phyloP scores from a whole-genome alignment of 2,888 invertebrate genomes.

The Synanthedon myopaeformis region DNA sequence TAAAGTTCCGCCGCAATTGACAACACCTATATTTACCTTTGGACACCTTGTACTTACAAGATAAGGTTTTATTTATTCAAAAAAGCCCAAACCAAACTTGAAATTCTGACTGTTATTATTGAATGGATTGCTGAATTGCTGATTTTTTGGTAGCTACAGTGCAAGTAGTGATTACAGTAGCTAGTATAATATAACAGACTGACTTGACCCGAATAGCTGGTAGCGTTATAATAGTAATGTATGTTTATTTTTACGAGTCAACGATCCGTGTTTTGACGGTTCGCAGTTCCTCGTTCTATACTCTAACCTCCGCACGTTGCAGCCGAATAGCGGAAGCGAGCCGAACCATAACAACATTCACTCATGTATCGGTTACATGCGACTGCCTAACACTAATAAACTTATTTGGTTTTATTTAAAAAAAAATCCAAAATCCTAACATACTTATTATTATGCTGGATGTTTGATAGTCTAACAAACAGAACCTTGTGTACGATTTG shows the following conservation, averaged over 20 bases:
- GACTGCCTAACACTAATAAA: slow-evolving; percentile 47
- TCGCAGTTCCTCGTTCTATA: slow-evolving; percentile 26
- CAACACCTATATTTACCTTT: slow-evolving; percentile 18
- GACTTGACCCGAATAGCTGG: slow-evolving; percentile 8
- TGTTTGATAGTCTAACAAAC: no score
- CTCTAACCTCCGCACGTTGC: slow-evolving; percentile 9
- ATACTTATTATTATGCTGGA: no score
- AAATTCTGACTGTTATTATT: no score
- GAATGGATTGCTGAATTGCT: not conserved
- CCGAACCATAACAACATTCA: slow-evolving; percentile 54
- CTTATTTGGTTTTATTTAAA: slow-evolving; percentile 47
- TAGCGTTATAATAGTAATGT: slow-evolving; percentile 21
- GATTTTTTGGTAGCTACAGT: slow-evolving; percentile 1
- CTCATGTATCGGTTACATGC: slow-evolving; percentile 49
- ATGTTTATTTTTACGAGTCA: slow-evolving; percentile 47
- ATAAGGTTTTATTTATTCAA: no score
- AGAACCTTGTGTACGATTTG: no score
- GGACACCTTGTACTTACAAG: not conserved
- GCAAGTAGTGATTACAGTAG: not conserved
- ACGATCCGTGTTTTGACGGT: slow-evolving; percentile 32
- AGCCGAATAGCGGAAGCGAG: slow-evolving; percentile 49
- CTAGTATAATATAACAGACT: slow-evolving; percentile 8
- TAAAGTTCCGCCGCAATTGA: slow-evolving; percentile 56
- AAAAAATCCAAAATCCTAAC: slow-evolving; percentile 9
- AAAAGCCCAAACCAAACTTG: no score